A percentile compares a stretch with the other conserved stretches of the same genome.
phyloP scores from a whole-genome alignment of 2,113 vertebrate genomes.

The Tichodroma muraria region DNA sequence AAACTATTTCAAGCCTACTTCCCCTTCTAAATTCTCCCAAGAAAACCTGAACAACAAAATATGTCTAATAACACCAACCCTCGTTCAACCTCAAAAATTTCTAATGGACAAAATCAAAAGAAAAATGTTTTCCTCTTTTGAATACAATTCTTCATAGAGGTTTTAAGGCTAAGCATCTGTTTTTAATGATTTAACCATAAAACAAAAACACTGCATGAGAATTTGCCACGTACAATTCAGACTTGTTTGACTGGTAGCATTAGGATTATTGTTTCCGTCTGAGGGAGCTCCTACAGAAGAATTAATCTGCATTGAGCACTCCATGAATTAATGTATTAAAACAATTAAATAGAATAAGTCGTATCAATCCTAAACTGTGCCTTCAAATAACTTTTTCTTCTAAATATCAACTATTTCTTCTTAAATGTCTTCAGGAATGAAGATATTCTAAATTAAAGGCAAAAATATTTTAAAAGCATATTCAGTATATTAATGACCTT shows the following conservation, averaged over 20 bases:
- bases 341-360: neutral
- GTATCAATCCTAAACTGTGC: neutral
- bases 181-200: neutral
- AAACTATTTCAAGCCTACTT: neutral
- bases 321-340: neutral
- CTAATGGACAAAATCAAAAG: neutral
- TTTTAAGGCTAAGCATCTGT: neutral
- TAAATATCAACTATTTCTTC: neutral
- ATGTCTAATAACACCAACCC: neutral
- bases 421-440: neutral
- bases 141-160: neutral
- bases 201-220: neutral
- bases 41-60: neutral
- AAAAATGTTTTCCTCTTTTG: neutral
- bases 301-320: neutral
- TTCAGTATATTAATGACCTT: neutral
- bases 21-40: neutral
- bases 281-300: neutral
- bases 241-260: neutral
- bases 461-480: neutral
- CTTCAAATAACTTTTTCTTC: neutral
- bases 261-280: neutral
- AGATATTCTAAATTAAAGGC: neutral
- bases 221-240: neutral
- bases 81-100: neutral